Conservation (phyloP, 2,888 invertebrate genomes). For the Quadroppia sp. region DNA sequence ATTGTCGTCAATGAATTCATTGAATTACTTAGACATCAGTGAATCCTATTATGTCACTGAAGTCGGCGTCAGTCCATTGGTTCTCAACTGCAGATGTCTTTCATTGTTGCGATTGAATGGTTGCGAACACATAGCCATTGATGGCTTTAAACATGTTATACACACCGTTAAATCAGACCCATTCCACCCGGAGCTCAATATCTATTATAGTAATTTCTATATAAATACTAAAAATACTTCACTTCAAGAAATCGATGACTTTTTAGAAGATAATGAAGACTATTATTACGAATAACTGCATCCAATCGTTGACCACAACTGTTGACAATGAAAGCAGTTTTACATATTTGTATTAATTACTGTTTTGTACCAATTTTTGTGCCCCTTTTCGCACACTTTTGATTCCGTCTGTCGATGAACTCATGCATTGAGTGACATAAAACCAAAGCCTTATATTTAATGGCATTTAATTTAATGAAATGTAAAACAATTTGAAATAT, state of each 20-base stretch:
- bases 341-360: too few species aligned
- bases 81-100: not conserved
- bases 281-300: not conserved
- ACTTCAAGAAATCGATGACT: not conserved
- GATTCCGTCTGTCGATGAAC: too few species aligned
- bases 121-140: not conserved
- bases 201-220: not conserved
- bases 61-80: not conserved
- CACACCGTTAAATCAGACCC: not conserved
- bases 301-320: too few species aligned
- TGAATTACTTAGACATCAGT: not conserved
- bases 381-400: too few species aligned
- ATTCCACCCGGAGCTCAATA: slow-evolving; percentile 2
- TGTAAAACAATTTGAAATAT: too few species aligned
- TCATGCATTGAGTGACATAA: too few species aligned
- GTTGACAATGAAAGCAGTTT: too few species aligned
- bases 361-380: too few species aligned
- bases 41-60: not conserved
- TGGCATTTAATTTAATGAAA: too few species aligned
- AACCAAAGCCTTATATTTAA: too few species aligned
- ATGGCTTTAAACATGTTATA: not conserved
- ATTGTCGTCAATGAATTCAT: not conserved
- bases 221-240: slow-evolving; percentile 4
- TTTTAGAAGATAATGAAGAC: not conserved
- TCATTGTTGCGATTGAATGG: slow-evolving; percentile 13